A percentile compares a stretch with the other conserved stretches of the same genome.
Evolutionary conservation across 1,140 invertebrate species (phyloP).

Genomic region (Hesperophylax magnus): DNA sequence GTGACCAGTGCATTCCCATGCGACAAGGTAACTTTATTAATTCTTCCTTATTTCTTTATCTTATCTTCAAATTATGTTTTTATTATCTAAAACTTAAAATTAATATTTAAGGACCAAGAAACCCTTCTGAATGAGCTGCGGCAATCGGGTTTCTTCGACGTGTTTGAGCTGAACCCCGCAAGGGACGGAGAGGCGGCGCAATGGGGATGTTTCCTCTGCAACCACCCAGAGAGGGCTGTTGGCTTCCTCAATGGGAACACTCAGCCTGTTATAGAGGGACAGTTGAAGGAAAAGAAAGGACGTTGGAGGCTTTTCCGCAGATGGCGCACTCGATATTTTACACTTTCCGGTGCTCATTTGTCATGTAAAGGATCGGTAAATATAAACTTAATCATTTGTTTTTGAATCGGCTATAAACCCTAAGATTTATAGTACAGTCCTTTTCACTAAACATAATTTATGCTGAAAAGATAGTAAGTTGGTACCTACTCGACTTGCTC

Average conservation of each 20-base stretch:
- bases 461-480: too few relatives aligned
- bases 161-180: conserved; percentile 82
- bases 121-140: conserved; percentile 87
- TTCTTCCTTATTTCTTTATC: too few relatives aligned
- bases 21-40: conserved; percentile 75
- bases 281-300: conserved; percentile 95
- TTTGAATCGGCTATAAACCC: too few relatives aligned
- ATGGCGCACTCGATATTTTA: conserved; percentile 95
- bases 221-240: conserved; percentile 89
- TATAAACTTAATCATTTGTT: conserved; percentile 42
- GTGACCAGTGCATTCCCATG: conserved; percentile 94
- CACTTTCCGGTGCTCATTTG: conserved; percentile 90
- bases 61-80: background rate
- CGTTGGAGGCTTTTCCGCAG: conserved; percentile 91
- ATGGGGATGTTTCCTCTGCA: conserved; percentile 93
- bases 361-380: conserved; percentile 89
- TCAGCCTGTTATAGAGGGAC: conserved; percentile 88
- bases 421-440: too few relatives aligned
- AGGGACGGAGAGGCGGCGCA: conserved; percentile 67
- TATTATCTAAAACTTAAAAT: background rate
- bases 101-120: conserved; percentile 94
- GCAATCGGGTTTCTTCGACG: conserved; percentile 91
- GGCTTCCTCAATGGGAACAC: conserved; percentile 83
- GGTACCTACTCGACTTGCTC: too few relatives aligned
- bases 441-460: too few relatives aligned